Evolutionary conservation across 2,113 vertebrate genomes (phyloP).

Genomic region (Phrynocephalus versicolor): DNA sequence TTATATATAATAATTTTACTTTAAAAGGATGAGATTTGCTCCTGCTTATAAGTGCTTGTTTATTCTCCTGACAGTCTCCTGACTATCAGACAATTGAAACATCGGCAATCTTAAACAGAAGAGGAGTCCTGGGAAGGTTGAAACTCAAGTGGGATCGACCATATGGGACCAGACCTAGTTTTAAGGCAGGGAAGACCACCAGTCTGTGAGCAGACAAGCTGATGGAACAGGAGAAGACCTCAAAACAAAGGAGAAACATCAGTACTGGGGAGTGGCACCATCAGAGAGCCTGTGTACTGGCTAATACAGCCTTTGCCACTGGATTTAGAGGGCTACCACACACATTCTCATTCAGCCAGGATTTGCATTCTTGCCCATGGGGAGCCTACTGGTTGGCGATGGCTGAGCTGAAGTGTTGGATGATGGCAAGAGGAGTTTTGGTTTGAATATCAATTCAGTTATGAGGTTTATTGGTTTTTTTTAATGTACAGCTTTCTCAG

Average conservation of each 20-base stretch:
- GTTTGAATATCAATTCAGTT: too few species aligned
- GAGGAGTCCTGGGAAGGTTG: neutral
- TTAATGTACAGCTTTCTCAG: too few species aligned
- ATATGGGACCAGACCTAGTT: neutral
- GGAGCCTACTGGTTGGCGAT: too few species aligned
- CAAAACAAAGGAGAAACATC: neutral
- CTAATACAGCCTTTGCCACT: too few species aligned
- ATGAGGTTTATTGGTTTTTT: too few species aligned
- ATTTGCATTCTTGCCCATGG: too few species aligned
- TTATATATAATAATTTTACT: neutral
- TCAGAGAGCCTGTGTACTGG: neutral
- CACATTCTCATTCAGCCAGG: too few species aligned
- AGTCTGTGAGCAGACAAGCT: neutral
- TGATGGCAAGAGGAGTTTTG: too few species aligned
- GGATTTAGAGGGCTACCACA: too few species aligned
- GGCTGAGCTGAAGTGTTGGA: too few species aligned
- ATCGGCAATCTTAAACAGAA: neutral
- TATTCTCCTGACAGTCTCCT: neutral
- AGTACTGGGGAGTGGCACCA: neutral
- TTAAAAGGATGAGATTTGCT: neutral
- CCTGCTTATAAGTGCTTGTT: neutral
- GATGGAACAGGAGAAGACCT: neutral
- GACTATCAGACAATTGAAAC: neutral
- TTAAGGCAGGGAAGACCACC: neutral
- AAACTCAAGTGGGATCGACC: neutral